Conservation (phyloP, 2,797 vertebrate species). For the Xiphorhynchus erythropygius region DNA sequence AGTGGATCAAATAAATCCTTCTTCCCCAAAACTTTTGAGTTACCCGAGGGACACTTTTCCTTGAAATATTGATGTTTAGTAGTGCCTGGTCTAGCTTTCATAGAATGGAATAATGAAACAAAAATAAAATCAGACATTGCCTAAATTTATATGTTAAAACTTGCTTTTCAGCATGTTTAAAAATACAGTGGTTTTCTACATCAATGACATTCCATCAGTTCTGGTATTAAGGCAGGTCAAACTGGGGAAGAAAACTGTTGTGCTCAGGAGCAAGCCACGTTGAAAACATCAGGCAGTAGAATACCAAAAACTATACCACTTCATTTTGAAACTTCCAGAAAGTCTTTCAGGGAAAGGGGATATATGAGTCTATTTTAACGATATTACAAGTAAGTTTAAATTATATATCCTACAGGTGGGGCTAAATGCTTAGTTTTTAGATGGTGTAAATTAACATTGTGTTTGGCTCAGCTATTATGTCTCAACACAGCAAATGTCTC, state of each 20-base stretch:
- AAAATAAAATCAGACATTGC: neutral
- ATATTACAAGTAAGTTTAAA: neutral
- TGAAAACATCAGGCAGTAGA: neutral
- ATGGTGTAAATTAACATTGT: neutral
- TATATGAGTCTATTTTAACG: neutral
- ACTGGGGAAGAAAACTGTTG: neutral
- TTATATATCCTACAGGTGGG: neutral
- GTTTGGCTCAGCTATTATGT: neutral
- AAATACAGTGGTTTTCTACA: neutral
- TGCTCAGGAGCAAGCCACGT: neutral
- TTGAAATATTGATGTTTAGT: neutral
- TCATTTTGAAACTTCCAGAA: neutral
- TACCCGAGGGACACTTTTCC: neutral
- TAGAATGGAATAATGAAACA: neutral
- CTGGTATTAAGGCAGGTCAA: neutral
- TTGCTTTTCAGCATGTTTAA: neutral
- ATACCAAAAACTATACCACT: neutral
- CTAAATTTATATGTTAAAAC: neutral
- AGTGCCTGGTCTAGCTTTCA: neutral
- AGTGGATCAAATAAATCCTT: neutral
- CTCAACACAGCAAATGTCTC: neutral
- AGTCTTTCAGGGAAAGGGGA: neutral
- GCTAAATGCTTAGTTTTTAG: neutral
- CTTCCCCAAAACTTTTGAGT: neutral
- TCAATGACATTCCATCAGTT: neutral